phyloP scores from a whole-genome alignment of 2,888 invertebrate species.

The Shargacucullia verbasci region DNA sequence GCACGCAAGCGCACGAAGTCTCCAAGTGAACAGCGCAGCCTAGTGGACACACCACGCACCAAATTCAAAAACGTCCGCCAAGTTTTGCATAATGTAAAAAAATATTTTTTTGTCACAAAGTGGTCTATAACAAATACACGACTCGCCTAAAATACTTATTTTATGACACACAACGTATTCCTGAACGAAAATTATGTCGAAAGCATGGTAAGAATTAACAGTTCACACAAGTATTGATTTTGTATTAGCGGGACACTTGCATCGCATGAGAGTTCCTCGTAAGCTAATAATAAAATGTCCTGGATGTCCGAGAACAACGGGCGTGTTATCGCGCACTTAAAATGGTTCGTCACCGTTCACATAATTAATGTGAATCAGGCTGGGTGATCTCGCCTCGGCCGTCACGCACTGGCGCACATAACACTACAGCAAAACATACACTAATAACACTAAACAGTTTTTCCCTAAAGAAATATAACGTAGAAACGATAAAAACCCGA shows the following conservation, averaged over 20 bases:
- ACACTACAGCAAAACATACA: slow-evolving; percentile 53
- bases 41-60: slow-evolving; percentile 58
- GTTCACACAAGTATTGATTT: slow-evolving; percentile 77
- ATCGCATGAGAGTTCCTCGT: slow-evolving; percentile 55
- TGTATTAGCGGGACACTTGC: slow-evolving; percentile 68
- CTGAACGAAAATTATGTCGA: slow-evolving; percentile 15
- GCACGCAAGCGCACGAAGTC: slow-evolving; percentile 76
- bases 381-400: slow-evolving; percentile 69
- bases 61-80: slow-evolving; percentile 80
- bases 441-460: slow-evolving; percentile 46
- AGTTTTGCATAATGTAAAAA: slow-evolving; percentile 60
- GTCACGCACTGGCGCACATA: slow-evolving; percentile 70
- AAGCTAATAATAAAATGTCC: slow-evolving; percentile 54
- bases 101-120: slow-evolving; percentile 26
- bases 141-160: slow-evolving; percentile 14
- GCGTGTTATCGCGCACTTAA: slow-evolving; percentile 84
- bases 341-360: slow-evolving; percentile 85
- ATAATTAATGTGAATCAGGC: slow-evolving; percentile 85
- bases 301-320: slow-evolving; percentile 63
- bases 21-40: slow-evolving; percentile 63
- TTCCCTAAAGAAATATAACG: slow-evolving; percentile 42
- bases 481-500: slow-evolving; percentile 51
- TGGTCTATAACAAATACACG: slow-evolving; percentile 7
- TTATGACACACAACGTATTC: slow-evolving; percentile 15
- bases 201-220: slow-evolving; percentile 43